These are phyloP conservation scores for Anthoscopus minutus DNA, from an alignment of 2,113 vertebrate genomes.

Conservation along the genomic window DNA sequence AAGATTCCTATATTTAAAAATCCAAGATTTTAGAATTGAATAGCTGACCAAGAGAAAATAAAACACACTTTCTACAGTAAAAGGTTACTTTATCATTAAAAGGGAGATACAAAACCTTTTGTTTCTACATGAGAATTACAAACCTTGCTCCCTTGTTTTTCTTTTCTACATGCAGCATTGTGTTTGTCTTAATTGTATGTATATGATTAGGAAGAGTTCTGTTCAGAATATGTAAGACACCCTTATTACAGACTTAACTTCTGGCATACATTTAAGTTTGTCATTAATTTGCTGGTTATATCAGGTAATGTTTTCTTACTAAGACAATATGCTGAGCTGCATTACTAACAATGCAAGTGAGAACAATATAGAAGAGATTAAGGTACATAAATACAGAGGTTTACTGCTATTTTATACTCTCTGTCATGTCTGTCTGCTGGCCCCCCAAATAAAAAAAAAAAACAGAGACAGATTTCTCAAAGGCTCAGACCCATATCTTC, in stretches of 20 bases:
- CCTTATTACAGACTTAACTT: neutral
- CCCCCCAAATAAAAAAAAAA: neutral
- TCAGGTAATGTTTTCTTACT: neutral
- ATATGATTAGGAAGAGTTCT: neutral
- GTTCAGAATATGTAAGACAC: neutral
- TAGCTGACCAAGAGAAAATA: neutral
- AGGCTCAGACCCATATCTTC: neutral
- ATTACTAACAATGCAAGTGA: neutral
- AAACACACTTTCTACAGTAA: neutral
- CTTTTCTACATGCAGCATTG: neutral
- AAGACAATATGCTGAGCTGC: neutral
- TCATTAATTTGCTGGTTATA: neutral
- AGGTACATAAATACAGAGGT: neutral
- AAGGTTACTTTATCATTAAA: neutral
- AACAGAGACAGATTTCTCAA: neutral
- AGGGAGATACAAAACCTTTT: neutral
- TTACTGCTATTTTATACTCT: neutral
- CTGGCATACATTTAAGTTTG: neutral
- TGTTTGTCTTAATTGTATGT: neutral
- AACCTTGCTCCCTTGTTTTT: neutral
- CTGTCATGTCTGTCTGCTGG: neutral
- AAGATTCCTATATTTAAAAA: neutral
- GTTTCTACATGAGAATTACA: neutral
- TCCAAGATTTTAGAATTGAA: neutral
- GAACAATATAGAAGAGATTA: neutral